Conservation (phyloP, 2,888 invertebrate genomes). For the Cistogaster globosa region DNA sequence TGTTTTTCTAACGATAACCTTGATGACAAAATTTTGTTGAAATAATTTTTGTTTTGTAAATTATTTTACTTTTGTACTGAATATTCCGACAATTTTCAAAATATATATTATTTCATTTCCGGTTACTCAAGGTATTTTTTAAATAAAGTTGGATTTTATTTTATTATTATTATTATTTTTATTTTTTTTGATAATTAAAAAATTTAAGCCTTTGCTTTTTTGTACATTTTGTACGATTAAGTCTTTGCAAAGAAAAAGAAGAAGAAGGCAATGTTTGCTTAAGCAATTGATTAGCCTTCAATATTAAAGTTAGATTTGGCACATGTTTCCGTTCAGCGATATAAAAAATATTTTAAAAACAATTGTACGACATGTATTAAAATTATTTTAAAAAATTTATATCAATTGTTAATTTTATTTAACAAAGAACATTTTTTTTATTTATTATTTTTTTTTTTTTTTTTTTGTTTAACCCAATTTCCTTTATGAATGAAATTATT, state of each 20-base stretch:
- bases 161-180: too few species aligned
- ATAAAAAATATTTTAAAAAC: constrained; percentile 14
- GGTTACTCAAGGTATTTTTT: constrained; percentile 29
- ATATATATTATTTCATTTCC: constrained; percentile 43
- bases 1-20: constrained; percentile 44
- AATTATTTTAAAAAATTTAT: constrained; percentile 31
- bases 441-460: background rate
- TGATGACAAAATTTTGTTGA: constrained; percentile 20
- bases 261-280: constrained; percentile 34
- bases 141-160: background rate
- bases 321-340: constrained; percentile 69
- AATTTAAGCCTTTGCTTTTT: constrained; percentile 24
- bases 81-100: background rate
- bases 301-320: constrained; percentile 65
- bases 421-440: constrained; percentile 49
- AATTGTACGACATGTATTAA: constrained; percentile 2
- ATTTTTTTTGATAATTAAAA: constrained; percentile 5
- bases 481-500: constrained; percentile 32
- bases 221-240: background rate
- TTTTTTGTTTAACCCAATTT: constrained; percentile 10
- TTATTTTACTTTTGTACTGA: background rate
- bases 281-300: constrained; percentile 67
- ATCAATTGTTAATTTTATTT: constrained; percentile 32
- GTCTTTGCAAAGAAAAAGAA: background rate
- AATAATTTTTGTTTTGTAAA: background rate